These are phyloP conservation scores for Lasiommata megera DNA, from an alignment of 2,888 invertebrate species.

Conservation along the genomic window DNA sequence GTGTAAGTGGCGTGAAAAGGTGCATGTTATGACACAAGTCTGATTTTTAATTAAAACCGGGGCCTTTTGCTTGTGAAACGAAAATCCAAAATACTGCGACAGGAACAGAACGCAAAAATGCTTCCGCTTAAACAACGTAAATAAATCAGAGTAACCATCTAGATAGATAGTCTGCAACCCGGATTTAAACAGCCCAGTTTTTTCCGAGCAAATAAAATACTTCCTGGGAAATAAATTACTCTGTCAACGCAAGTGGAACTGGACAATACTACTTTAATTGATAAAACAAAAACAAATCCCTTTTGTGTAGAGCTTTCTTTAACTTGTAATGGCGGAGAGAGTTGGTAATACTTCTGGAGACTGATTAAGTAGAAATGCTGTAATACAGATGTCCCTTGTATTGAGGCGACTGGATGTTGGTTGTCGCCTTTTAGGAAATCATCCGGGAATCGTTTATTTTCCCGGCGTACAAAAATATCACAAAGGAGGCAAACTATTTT, in stretches of 20 bases:
- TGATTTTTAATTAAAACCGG: background rate
- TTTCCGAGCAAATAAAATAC: slow-evolving; percentile 33
- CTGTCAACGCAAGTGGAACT: slow-evolving; percentile 30
- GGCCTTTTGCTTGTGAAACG: background rate
- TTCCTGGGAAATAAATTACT: slow-evolving; percentile 30
- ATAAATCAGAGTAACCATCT: slow-evolving; percentile 26
- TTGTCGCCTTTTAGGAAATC: no score
- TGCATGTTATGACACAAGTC: no score
- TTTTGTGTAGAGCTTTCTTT: slow-evolving; percentile 21
- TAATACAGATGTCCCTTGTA: background rate
- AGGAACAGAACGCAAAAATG: background rate
- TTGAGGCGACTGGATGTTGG: no score
- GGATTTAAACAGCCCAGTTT: slow-evolving; percentile 30
- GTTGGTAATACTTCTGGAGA: background rate
- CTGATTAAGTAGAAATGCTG: slow-evolving; percentile 3
- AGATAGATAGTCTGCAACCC: slow-evolving; percentile 26
- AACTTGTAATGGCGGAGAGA: slow-evolving; percentile 9
- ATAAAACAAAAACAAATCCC: slow-evolving; percentile 43
- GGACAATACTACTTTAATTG: slow-evolving; percentile 33
- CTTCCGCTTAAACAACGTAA: slow-evolving; percentile 14
- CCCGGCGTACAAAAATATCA: no score
- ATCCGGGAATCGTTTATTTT: no score
- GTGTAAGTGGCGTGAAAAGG: no score
- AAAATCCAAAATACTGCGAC: background rate
- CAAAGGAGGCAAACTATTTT: no score